A percentile compares a stretch with the other conserved stretches of the same genome.
These are phyloP conservation scores for Sandelia bainsii DNA, from an alignment of 2,797 vertebrate genomes.

Conservation along the genomic window DNA sequence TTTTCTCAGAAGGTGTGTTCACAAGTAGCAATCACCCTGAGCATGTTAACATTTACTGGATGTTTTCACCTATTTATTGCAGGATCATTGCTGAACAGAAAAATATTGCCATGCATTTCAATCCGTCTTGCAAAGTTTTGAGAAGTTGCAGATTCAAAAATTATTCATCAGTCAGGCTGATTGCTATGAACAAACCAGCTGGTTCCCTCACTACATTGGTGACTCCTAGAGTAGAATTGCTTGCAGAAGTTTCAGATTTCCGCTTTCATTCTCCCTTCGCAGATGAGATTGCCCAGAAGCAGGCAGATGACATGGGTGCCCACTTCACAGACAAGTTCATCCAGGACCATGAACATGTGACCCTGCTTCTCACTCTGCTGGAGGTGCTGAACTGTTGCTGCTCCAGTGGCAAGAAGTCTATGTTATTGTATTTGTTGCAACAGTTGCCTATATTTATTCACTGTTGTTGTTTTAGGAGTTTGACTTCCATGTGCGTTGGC, in stretches of 20 bases:
- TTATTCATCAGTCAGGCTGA: slow-evolving; percentile 32
- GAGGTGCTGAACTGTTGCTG: slow-evolving; percentile 86
- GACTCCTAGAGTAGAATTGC: background rate
- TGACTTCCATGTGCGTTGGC: slow-evolving; percentile 99
- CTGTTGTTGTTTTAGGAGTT: slow-evolving; percentile 88
- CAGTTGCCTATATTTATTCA: background rate
- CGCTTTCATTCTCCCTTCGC: slow-evolving; percentile 33
- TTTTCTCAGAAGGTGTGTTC: slow-evolving; percentile 37
- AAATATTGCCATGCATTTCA: background rate
- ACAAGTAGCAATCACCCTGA: slow-evolving; percentile 37
- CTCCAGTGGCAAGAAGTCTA: background rate
- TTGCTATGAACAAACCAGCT: slow-evolving; percentile 47
- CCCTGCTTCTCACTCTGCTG: slow-evolving; percentile 91
- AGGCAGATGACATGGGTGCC: slow-evolving; percentile 91
- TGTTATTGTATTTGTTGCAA: background rate
- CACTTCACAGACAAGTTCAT: slow-evolving; percentile 96
- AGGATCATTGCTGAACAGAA: background rate
- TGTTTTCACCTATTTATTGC: background rate
- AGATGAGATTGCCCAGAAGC: slow-evolving; percentile 94
- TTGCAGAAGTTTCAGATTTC: slow-evolving; percentile 2
- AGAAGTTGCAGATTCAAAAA: slow-evolving; percentile 4
- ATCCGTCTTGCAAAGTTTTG: background rate
- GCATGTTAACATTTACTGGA: background rate
- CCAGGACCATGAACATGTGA: slow-evolving; percentile 93
- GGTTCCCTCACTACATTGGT: background rate